Percentiles rank a stretch among this genome's conserved stretches.
Conservation (phyloP, 2,888 invertebrate species). For the Agrotis ipsilon region DNA sequence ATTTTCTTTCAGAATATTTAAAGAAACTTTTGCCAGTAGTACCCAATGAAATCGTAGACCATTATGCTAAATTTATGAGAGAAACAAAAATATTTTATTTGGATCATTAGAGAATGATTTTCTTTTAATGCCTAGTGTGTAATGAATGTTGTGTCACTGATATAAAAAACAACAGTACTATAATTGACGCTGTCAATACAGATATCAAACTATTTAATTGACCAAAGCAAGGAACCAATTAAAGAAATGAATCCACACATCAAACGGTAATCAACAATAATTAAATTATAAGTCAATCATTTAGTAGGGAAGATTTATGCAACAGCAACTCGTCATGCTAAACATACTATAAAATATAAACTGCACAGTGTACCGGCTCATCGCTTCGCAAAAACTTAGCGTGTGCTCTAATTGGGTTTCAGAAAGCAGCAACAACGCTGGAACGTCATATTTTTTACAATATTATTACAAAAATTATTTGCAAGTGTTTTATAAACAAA, state of each 20-base stretch:
- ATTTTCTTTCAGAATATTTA: no score
- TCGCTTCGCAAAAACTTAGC: conserved; percentile 65
- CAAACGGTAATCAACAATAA: conserved; percentile 9
- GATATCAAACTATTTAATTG: conserved; percentile 10
- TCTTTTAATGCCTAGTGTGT: neutral
- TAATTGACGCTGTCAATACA: neutral
- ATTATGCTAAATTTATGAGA: no score
- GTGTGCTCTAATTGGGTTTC: conserved; percentile 60
- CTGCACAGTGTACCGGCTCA: conserved; percentile 52
- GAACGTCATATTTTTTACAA: conserved; percentile 54
- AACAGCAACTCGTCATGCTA: conserved; percentile 30
- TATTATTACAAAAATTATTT: conserved; percentile 54
- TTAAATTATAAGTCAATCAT: conserved; percentile 16
- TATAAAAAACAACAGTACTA: neutral
- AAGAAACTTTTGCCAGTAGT: neutral
- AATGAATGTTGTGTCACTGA: neutral
- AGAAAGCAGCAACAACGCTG: conserved; percentile 56
- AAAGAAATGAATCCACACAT: conserved; percentile 24
- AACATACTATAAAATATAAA: conserved; percentile 44
- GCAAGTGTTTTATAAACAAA: conserved; percentile 38
- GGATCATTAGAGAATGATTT: neutral
- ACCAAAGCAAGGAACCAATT: conserved; percentile 17
- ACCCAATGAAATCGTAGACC: neutral
- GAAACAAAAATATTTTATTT: no score
- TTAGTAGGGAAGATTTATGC: conserved; percentile 41